These are phyloP conservation scores for Periparus ater DNA, from an alignment of 2,797 vertebrate genomes.

Conservation along the genomic window DNA sequence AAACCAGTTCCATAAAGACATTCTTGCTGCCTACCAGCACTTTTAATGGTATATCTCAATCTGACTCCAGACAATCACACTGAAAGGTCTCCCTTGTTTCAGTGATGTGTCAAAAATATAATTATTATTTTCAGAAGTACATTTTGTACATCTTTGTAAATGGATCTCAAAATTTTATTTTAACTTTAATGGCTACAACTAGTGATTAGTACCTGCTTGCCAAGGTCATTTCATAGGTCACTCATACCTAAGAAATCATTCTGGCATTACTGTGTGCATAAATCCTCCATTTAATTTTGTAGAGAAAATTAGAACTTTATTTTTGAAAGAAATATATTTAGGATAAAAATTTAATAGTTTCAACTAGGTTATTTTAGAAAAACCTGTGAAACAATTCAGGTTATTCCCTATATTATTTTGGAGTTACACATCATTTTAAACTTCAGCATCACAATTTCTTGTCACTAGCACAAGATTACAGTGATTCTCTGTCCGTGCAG, in stretches of 20 bases:
- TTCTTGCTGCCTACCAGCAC: background rate
- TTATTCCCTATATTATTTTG: background rate
- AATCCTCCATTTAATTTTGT: background rate
- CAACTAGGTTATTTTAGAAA: background rate
- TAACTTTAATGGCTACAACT: background rate
- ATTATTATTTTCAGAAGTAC: background rate
- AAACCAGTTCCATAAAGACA: background rate
- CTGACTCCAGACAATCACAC: background rate
- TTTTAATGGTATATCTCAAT: background rate
- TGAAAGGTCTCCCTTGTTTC: background rate
- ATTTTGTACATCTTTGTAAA: background rate
- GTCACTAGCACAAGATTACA: background rate
- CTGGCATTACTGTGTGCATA: constrained; percentile 13
- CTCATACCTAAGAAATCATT: background rate
- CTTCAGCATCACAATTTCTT: background rate
- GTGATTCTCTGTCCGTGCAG: background rate
- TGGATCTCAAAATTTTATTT: background rate
- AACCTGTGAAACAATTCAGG: rapidly evolving
- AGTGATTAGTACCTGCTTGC: background rate
- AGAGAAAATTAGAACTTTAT: background rate
- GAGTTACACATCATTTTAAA: background rate
- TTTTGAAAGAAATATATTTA: background rate
- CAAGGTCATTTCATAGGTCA: background rate
- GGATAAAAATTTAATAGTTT: background rate
- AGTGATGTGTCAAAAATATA: background rate